A percentile compares a stretch with the other conserved stretches of the same genome.
Conservation (phyloP, 2,797 vertebrate genomes). For the Lacerta bilineata region DNA sequence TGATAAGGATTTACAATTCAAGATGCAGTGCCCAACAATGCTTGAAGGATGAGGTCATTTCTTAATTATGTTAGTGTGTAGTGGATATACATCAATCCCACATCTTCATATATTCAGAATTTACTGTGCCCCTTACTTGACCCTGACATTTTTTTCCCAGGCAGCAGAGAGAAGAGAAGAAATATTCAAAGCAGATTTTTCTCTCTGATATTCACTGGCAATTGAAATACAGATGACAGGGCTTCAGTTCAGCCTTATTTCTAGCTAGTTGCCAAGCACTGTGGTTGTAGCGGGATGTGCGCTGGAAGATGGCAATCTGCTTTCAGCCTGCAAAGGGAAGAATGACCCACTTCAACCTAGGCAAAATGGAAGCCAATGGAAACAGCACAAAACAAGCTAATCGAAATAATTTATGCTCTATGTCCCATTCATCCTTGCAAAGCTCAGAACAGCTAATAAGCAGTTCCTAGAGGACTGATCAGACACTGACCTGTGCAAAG, state of each 20-base stretch:
- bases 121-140: conserved; percentile 74
- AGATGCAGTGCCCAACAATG: conserved; percentile 70
- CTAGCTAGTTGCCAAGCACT: conserved; percentile 56
- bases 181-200: conserved; percentile 76
- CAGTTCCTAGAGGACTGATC: not conserved
- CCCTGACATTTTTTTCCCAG: conserved; percentile 49
- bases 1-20: conserved; percentile 72
- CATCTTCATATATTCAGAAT: conserved; percentile 77
- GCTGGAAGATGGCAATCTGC: conserved; percentile 4
- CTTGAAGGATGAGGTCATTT: conserved; percentile 75
- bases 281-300: conserved; percentile 4
- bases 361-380: not conserved
- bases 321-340: conserved; percentile 3
- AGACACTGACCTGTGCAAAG: not conserved
- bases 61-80: conserved; percentile 78
- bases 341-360: not conserved
- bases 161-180: conserved; percentile 62
- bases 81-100: conserved; percentile 74
- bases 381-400: conserved; percentile 7
- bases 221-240: conserved; percentile 61
- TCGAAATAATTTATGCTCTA: not conserved
- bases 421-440: conserved; percentile 1
- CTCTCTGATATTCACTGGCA: conserved; percentile 54
- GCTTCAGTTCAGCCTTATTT: conserved; percentile 55
- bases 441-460: not conserved